Evolutionary conservation across 1,140 invertebrate species (phyloP), one percentile per base, ranked within the genome.

Genomic region (Andricus grossulariae): DNA sequence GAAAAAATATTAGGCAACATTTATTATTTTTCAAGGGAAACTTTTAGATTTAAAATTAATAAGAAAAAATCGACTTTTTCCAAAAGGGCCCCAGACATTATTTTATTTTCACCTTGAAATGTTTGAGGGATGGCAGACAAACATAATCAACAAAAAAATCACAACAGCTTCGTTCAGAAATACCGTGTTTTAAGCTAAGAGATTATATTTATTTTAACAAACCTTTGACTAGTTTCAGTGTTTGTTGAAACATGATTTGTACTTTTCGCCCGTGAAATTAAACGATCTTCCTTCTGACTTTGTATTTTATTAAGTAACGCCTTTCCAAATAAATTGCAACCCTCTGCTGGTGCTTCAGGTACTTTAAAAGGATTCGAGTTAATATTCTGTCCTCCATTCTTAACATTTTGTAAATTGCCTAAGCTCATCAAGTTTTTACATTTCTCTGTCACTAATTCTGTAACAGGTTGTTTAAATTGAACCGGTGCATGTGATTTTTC

Each of bases 151-250:
- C 25, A 32, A 32, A 32, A 32, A 32, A 32, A 32, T 32, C 25
- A 3, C 25, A 32, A 32, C 25, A 32, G 25, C 25, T 32, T 32
- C 25, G 25, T 32, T 32, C 25, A 32, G 5, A 3, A 3, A 32
- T 5, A 32, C 2, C 25, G 25, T 32, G 5, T 32, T 32, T 32
- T 3, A 32, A 32, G 25, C 25, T 32, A 32, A 32, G 25, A 32
- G 5, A 32, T 32, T 32, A 32, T 32, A 32, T 3, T 32, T 8
- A 66, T 66, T 45, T 18, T 19, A 11, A 66, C 60, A 32, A 77
- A 74, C 79, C 75, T 75, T n/a, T 73, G 57, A 60, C 50, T 71
- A 12, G 3, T 57, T 71, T 51, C 70, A 49, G 49, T 73, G 72
- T 32, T 75, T 54, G 60, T 78, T 12, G 70, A 60, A 25, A 19